These are phyloP conservation scores for Drosophila vallismaia DNA, from an alignment of 2,888 invertebrate genomes.

Conservation along the genomic window DNA sequence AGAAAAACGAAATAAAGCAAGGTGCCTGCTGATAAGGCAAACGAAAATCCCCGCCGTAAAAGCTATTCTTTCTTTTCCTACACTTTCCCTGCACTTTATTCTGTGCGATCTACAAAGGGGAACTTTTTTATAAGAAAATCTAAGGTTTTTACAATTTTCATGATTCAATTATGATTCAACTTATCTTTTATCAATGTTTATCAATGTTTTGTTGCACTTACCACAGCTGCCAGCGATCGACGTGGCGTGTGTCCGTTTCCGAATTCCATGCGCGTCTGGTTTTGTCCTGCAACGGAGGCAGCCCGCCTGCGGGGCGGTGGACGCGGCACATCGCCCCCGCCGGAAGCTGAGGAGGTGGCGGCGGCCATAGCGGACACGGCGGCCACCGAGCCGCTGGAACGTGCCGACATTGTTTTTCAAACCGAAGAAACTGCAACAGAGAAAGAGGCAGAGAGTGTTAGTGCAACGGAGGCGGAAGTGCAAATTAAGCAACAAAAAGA, in stretches of 20 bases:
- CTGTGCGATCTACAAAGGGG: neutral
- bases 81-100: neutral
- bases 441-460: constrained; percentile 10
- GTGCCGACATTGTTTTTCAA: constrained; percentile 58
- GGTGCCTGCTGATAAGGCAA: constrained; percentile 50
- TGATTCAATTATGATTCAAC: no score
- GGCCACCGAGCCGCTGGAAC: constrained; percentile 54
- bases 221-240: constrained; percentile 81
- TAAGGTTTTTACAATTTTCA: neutral
- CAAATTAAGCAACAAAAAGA: constrained; percentile 58
- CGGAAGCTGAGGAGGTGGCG: constrained; percentile 30
- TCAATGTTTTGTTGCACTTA: constrained; percentile 56
- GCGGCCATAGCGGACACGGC: constrained; percentile 1
- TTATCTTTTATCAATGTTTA: no score
- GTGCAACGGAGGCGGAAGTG: constrained; percentile 58
- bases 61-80: neutral
- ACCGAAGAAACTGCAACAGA: constrained; percentile 29
- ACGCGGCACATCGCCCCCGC: constrained; percentile 75
- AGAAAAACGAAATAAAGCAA: constrained; percentile 29
- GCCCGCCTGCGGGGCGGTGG: constrained; percentile 83
- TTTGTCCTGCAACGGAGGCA: constrained; percentile 80
- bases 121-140: neutral
- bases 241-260: constrained; percentile 80
- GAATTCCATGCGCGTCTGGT: constrained; percentile 69
- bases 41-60: neutral